Evolutionary conservation across 2,113 vertebrate genomes (phyloP).

Genomic region (Nothocercus nigrocapillus): DNA sequence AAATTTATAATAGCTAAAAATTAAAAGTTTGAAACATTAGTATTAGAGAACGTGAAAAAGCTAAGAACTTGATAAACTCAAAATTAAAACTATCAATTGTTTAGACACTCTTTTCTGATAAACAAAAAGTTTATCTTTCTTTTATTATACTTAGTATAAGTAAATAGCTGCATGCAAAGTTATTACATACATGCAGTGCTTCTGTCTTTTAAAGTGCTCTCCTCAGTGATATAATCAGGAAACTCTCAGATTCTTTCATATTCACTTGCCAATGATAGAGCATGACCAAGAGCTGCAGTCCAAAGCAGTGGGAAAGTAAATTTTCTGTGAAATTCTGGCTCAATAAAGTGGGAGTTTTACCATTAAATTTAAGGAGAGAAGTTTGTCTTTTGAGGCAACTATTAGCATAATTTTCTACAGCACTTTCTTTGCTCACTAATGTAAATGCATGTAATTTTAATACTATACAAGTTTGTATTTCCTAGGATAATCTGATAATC

Average conservation of each 20-base stretch:
- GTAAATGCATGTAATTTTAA: not conserved
- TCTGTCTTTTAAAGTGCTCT: not conserved
- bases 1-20: not conserved
- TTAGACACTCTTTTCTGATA: not conserved
- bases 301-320: not conserved
- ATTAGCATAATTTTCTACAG: not conserved
- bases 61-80: not conserved
- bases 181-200: not conserved
- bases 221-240: not conserved
- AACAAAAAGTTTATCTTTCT: not conserved
- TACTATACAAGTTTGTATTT: not conserved
- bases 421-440: not conserved
- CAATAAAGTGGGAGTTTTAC: not conserved
- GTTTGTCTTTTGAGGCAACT: not conserved
- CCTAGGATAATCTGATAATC: not conserved
- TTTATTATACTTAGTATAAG: not conserved
- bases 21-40: not conserved
- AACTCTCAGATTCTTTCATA: not conserved
- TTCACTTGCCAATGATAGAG: not conserved
- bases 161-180: not conserved
- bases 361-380: not conserved
- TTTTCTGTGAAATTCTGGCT: not conserved
- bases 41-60: not conserved
- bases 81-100: not conserved
- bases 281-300: not conserved